These are phyloP conservation scores for Apamea anceps DNA, from an alignment of 2,888 invertebrate genomes.

Conservation along the genomic window DNA sequence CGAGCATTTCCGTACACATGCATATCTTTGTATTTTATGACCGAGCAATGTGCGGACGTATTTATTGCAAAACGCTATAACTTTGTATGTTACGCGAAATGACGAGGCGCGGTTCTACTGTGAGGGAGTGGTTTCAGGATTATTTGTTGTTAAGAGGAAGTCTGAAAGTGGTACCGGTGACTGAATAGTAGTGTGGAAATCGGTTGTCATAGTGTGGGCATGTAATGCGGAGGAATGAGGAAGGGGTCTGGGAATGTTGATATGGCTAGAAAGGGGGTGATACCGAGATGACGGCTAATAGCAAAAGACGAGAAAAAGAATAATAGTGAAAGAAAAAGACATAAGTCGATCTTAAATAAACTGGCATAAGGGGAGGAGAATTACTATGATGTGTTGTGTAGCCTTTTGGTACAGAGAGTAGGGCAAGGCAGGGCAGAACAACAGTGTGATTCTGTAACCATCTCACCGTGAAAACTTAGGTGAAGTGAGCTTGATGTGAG, in stretches of 20 bases:
- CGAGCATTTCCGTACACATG: conserved; percentile 20
- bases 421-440: no score
- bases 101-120: background rate
- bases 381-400: no score
- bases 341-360: background rate
- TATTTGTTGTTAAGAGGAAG: background rate
- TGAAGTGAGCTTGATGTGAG: no score
- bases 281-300: background rate
- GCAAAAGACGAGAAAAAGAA: background rate
- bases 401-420: no score
- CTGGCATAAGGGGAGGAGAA: no score
- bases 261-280: background rate
- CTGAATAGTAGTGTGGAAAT: background rate
- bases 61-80: conserved; percentile 37
- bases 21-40: conserved; percentile 43
- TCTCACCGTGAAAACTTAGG: no score
- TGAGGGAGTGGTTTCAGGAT: background rate
- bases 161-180: background rate
- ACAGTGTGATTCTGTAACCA: no score
- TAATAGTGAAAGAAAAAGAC: background rate
- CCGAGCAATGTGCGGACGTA: conserved; percentile 11
- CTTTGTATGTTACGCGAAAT: conserved; percentile 34
- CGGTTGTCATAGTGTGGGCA: background rate
- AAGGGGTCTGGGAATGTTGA: background rate
- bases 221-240: background rate